Conservation (phyloP, 1,140 invertebrate species). For the Heliconius melpomene region DNA sequence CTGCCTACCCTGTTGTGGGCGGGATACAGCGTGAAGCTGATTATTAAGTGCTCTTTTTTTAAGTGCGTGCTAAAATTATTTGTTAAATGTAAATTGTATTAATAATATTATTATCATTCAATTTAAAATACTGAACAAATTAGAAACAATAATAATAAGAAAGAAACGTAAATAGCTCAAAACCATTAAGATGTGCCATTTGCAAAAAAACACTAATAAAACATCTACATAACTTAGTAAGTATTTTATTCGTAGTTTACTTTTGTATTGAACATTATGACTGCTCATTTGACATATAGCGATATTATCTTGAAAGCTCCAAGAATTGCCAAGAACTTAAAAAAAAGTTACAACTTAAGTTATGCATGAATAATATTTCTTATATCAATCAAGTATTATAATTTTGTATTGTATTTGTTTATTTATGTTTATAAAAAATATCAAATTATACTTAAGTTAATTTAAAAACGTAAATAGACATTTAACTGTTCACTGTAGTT, state of each 20-base stretch:
- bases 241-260: background rate
- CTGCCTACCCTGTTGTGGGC: too few species aligned
- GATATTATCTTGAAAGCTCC: conserved; percentile 11
- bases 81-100: too few species aligned
- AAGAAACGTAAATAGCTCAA: background rate
- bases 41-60: too few species aligned
- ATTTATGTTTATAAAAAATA: too few species aligned
- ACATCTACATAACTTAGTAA: background rate
- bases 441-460: too few species aligned
- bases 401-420: too few species aligned
- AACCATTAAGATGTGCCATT: background rate
- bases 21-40: too few species aligned
- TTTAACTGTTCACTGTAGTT: too few species aligned
- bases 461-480: too few species aligned
- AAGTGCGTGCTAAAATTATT: too few species aligned
- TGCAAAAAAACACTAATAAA: background rate
- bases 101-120: too few species aligned
- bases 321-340: background rate
- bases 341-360: background rate
- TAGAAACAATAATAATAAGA: background rate
- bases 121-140: too few species aligned
- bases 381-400: background rate
- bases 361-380: background rate
- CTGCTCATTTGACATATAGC: background rate
- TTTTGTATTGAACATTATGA: background rate